Percentiles rank a stretch among this genome's conserved stretches.
Evolutionary conservation across 2,113 vertebrate species (phyloP).

Genomic region (Poecilia latipinna): DNA sequence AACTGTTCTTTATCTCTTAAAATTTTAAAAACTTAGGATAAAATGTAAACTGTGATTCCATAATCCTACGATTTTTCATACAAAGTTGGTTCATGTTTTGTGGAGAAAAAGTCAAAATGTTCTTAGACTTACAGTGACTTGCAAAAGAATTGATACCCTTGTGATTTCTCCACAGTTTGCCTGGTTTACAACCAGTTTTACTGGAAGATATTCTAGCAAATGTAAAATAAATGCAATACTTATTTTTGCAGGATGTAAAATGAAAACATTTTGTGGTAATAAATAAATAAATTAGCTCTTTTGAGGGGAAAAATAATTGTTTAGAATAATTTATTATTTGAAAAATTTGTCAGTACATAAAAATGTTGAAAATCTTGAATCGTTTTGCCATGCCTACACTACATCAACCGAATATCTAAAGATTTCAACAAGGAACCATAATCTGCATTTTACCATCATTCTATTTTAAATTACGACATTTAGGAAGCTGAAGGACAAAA

Average conservation of each 20-base stretch:
- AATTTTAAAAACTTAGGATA: background rate
- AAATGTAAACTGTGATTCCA: background rate
- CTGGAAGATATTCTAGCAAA: background rate
- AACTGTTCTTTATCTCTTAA: background rate
- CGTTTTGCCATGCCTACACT: too few species aligned
- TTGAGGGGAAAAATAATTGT: too few species aligned
- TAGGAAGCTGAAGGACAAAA: background rate
- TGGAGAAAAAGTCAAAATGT: background rate
- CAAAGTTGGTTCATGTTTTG: background rate
- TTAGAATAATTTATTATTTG: too few species aligned
- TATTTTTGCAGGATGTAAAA: too few species aligned
- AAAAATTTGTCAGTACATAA: too few species aligned
- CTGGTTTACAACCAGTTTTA: background rate
- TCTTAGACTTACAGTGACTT: background rate
- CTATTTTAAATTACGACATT: background rate
- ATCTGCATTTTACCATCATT: too few species aligned
- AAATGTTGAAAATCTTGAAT: too few species aligned
- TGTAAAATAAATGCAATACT: too few species aligned
- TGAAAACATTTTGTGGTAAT: too few species aligned
- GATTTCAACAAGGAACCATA: background rate
- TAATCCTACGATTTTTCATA: too few species aligned
- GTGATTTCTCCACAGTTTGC: background rate
- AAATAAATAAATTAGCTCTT: too few species aligned
- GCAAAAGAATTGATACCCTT: background rate
- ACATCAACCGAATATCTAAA: background rate